phyloP scores from a whole-genome alignment of 2,113 vertebrate genomes.

The Hypocryptadius cinnamomeus region DNA sequence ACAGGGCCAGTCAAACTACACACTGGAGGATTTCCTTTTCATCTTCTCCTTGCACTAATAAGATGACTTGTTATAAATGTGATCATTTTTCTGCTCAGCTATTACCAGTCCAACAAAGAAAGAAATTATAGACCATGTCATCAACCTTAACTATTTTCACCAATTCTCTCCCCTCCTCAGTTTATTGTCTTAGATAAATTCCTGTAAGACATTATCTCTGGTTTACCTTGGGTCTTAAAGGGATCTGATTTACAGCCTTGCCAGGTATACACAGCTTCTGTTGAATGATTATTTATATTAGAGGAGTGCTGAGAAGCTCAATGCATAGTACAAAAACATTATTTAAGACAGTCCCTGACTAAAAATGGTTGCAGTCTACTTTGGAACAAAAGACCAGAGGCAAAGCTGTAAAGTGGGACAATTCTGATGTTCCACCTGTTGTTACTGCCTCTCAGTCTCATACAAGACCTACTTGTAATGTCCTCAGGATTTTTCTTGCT shows the following conservation, averaged over 20 bases:
- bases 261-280: not conserved
- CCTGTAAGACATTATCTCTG: not conserved
- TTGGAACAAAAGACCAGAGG: not conserved
- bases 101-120: not conserved
- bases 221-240: not conserved
- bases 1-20: not conserved
- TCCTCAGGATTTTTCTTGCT: not conserved
- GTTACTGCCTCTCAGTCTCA: not conserved
- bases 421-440: not conserved
- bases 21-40: not conserved
- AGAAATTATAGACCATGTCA: not conserved
- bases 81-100: not conserved
- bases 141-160: not conserved
- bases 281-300: not conserved
- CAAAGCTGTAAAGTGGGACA: not conserved
- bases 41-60: not conserved
- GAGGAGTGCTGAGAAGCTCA: not conserved
- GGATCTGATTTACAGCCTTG: not conserved
- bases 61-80: not conserved
- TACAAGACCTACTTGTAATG: not conserved
- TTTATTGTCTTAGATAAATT: not conserved
- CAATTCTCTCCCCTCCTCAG: not conserved
- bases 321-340: not conserved
- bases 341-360: not conserved
- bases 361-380: not conserved